Evolutionary conservation across 2,797 vertebrate species (phyloP), one percentile per base, ranked within the genome.

Genomic region (Lycodopsis pacificus): DNA sequence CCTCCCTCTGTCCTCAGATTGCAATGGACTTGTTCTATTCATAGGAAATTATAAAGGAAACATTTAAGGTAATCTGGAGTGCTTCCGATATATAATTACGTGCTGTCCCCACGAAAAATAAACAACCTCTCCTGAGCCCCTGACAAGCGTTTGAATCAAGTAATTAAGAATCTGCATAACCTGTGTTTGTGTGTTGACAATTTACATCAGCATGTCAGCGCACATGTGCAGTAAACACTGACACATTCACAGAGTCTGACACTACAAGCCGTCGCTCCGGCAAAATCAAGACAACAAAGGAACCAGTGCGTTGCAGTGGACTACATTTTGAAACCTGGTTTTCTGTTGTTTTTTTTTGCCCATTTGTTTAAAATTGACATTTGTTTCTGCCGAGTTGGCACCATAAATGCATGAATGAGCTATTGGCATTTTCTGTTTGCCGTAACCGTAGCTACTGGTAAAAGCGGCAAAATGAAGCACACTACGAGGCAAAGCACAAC

Each of bases 71-170:
- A 80, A 80, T 78, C 30, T 67, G 56, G 25, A 73, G 65, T 14
- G 4, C 65, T 20, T 83, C 65, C 65, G 63, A 57, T 54, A 53
- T 61, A 71, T 82, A 79, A 81, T 79, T 76, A 62, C 30, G 71
- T 42, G 9, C 63, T 62, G 54, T 86, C 65, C 67, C 67, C 32
- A 58, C 68, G 65, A 66, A 77, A 76, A 48, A 34, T 32, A 34
- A 34, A 34, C 3, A 67, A 62, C 44, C 48, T 69, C 48, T 53
- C 44, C 73, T 49, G 38, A 46, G 48, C 25, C 67, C 0, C 53
- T 40, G 46, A 66, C 9, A 27, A 66, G 46, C 38, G 25, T 61
- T 68, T 49, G 32, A 27, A 27, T 27, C 22, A 42, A 25, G 1
- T 32, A 49, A 81, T 53, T 22, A 34, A 40, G 54, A 66, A 38